Evolutionary conservation across 2,888 invertebrate species (phyloP), one percentile per base, ranked within the genome.

Genomic region (Pteria penguin): DNA sequence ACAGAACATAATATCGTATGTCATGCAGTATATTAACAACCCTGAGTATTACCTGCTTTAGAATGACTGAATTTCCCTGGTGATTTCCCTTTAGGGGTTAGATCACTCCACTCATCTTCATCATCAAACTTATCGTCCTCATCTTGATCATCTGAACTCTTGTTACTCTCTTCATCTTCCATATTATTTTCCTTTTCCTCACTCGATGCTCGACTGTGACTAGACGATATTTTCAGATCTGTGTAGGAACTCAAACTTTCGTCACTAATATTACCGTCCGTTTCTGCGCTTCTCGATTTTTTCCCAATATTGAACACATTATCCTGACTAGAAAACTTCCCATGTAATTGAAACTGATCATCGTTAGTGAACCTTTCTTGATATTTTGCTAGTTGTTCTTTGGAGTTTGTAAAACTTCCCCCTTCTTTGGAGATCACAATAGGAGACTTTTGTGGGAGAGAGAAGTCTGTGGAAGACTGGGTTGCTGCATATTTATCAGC

Each of bases 71-170:
- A 29, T 8, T 68, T 60, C 31, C 18, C 45, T 0, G 76, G 76
- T n/a, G 76, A 76, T 27, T 57, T 62, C 11, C 61, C 61, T 33
- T 72, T 75, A 0, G 81, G 77, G 22, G 83, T 80, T 32, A 77
- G 65, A 26, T 84, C 84, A 33, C 77, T 84, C 86, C 88, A 87
- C 36, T 84, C 86, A 22, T 88, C 87, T 31, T 87, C 86, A 76
- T 86, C 87, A 76, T 87, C 89, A 84, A 87, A 88, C 18, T 18
- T 45, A 26, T 87, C 83, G 11, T 24, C 8, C 11, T 67, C 54
- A 22, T 33, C 45, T 61, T 66, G 65, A 29, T 24, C 33, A 14
- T 69, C 66, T 22, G 72, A 66, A 36, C 52, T 65, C 24, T 70
- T 74, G 22, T 22, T 57, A 57, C 26, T 45, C 8, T 58, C 29